Conservation (phyloP, 2,888 invertebrate genomes). For the Drosophila seclusa region DNA sequence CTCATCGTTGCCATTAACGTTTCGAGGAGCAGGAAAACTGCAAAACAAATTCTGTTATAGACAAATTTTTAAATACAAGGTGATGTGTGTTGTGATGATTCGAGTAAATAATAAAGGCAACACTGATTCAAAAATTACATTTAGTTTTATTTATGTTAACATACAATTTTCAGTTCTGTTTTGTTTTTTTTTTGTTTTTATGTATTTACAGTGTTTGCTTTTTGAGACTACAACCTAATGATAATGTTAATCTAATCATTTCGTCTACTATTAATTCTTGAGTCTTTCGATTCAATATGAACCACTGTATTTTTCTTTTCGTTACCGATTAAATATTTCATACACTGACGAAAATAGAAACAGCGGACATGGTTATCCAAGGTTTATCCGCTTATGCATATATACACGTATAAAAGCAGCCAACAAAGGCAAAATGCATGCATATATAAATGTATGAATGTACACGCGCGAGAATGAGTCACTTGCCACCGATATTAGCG, state of each 20-base stretch:
- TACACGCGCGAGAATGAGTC: background rate
- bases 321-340: constrained; percentile 34
- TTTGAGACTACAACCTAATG: constrained; percentile 26
- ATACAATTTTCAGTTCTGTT: constrained; percentile 66
- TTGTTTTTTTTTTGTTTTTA: constrained; percentile 17
- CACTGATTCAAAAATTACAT: constrained; percentile 65
- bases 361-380: constrained; percentile 42
- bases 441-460: background rate
- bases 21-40: constrained; percentile 80
- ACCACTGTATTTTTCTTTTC: constrained; percentile 52
- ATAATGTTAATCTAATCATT: constrained; percentile 23
- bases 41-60: constrained; percentile 78
- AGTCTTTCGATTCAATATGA: constrained; percentile 79
- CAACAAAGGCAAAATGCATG: constrained; percentile 35
- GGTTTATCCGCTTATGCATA: constrained; percentile 30
- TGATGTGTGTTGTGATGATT: constrained; percentile 14
- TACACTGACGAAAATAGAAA: constrained; percentile 48
- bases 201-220: constrained; percentile 41
- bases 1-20: constrained; percentile 79
- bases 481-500: constrained; percentile 8
- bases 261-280: constrained; percentile 14
- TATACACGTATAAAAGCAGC: constrained; percentile 32
- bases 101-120: constrained; percentile 68
- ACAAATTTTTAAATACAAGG: constrained; percentile 55
- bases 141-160: constrained; percentile 64